These are phyloP conservation scores for Siniperca scherzeri DNA, from an alignment of 2,797 vertebrate genomes.

Conservation along the genomic window DNA sequence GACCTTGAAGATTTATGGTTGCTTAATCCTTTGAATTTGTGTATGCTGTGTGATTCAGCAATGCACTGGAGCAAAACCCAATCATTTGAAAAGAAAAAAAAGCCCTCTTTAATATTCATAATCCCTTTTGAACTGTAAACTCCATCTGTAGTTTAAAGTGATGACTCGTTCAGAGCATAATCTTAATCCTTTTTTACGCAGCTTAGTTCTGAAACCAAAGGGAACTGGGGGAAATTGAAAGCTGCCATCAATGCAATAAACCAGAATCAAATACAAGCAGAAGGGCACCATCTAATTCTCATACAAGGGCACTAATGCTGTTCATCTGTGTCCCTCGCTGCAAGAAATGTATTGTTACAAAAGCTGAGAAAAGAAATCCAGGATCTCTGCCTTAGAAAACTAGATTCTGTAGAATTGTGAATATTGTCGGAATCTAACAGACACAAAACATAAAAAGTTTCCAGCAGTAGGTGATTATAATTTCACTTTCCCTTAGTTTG, in stretches of 20 bases:
- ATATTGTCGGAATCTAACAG: conserved; percentile 22
- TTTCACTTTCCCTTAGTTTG: conserved; percentile 24
- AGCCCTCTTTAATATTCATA: conserved; percentile 86
- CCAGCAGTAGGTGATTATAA: conserved; percentile 10
- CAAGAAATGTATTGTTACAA: conserved; percentile 45
- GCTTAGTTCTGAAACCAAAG: conserved; percentile 82
- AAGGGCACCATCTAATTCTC: conserved; percentile 71
- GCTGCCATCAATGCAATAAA: conserved; percentile 83
- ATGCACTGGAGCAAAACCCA: conserved; percentile 79
- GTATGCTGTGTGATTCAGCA: conserved; percentile 75
- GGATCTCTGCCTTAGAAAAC: conserved; percentile 22
- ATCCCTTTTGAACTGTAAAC: conserved; percentile 87
- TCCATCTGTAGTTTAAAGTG: conserved; percentile 87
- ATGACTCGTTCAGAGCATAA: conserved; percentile 86
- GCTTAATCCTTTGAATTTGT: conserved; percentile 81
- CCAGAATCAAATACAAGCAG: conserved; percentile 74
- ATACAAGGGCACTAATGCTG: conserved; percentile 71
- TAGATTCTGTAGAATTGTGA: conserved; percentile 20
- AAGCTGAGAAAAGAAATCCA: conserved; percentile 4
- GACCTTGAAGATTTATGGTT: conserved; percentile 80
- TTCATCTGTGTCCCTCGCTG: conserved; percentile 61
- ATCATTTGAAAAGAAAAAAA: conserved; percentile 76
- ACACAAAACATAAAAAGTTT: conserved; percentile 9
- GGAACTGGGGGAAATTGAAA: conserved; percentile 79
- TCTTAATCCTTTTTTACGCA: conserved; percentile 85